phyloP scores from a whole-genome alignment of 1,140 invertebrate species.

The Brevipalpus yothersi region DNA sequence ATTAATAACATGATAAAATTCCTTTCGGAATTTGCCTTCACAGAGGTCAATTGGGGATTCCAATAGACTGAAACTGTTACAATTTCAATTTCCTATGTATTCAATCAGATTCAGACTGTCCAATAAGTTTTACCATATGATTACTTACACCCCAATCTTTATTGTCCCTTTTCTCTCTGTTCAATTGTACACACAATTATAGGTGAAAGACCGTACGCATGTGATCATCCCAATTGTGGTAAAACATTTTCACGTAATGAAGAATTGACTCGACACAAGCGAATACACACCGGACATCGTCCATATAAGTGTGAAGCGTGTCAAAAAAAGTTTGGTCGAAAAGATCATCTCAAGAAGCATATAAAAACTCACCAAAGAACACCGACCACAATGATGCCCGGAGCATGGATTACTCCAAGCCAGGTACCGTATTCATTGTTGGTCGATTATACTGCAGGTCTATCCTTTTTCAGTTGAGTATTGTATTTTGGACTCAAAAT shows the following conservation, averaged over 20 bases:
- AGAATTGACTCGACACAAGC: conserved; percentile 64
- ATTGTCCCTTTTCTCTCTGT: too few species aligned
- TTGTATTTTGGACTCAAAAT: neutral
- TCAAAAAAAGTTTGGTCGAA: conserved; percentile 60
- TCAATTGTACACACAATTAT: neutral
- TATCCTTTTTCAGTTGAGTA: neutral
- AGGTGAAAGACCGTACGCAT: conserved; percentile 64
- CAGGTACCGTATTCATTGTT: neutral
- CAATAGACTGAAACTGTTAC: too few species aligned
- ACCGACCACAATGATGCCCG: neutral
- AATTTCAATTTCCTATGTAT: too few species aligned
- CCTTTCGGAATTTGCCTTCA: too few species aligned
- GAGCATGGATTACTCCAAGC: too few species aligned
- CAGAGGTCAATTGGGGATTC: too few species aligned
- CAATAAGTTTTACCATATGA: too few species aligned
- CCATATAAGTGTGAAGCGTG: conserved; percentile 45
- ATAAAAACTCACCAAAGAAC: conserved; percentile 30
- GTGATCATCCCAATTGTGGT: conserved; percentile 50
- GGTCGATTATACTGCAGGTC: neutral
- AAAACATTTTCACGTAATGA: conserved; percentile 81
- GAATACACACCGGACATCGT: conserved; percentile 37
- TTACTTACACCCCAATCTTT: too few species aligned
- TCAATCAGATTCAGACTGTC: too few species aligned
- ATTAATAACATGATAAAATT: too few species aligned
- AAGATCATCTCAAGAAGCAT: conserved; percentile 33